Base-by-base conservation (phyloP, 2,797 vertebrate genomes). In the Sciaenops ocellatus region DNA sequence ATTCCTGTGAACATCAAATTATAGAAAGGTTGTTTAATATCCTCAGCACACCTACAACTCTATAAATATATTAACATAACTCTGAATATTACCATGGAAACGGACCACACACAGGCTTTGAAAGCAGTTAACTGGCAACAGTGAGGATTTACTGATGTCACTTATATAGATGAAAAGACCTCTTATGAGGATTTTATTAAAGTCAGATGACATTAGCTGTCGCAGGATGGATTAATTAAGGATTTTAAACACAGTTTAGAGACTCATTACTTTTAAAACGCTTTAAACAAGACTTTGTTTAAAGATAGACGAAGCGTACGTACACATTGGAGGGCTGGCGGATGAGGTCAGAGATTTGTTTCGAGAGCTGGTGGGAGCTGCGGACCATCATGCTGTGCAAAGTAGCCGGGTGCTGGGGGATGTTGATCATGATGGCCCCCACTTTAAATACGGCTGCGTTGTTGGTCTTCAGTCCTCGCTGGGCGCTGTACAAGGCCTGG, bases 321-420 rank as follows among this genome's bases (percentile, higher is more conserved):
- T 93, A 99, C 98, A 51, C 81, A 2, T 95, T 93, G 0, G 97
- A 97, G 0, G 98, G 98, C 22, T 99, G 98, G 26, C 98, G 96
- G 87, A 99, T 99, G 89, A 99, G 98, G 93, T 99, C 98, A 0
- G 98, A 99, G 85, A 99, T 99, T 90, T 99, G 98, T 87, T 99
- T 99, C 79, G 98, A 99, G 60, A 99, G 97, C 89, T 99, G 98
- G 90, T 99, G 98, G 66, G 98, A 99, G 85, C 98, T 99, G 85
- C 98, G 97, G 71, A 99, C 98, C 98, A 99, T 99, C 98, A 99
- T 99, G 91, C 98, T 99, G 91, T 99, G 98, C 85, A 99, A 85
- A 0, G 98, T 99, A 61, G 98, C 98, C 0, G 98, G 98, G 86
- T 99, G 98, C 90, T 99, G 98, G 0, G 98, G 98, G 60, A 99